Conservation (phyloP, 2,113 vertebrate genomes). For the Podarcis cretensis region DNA sequence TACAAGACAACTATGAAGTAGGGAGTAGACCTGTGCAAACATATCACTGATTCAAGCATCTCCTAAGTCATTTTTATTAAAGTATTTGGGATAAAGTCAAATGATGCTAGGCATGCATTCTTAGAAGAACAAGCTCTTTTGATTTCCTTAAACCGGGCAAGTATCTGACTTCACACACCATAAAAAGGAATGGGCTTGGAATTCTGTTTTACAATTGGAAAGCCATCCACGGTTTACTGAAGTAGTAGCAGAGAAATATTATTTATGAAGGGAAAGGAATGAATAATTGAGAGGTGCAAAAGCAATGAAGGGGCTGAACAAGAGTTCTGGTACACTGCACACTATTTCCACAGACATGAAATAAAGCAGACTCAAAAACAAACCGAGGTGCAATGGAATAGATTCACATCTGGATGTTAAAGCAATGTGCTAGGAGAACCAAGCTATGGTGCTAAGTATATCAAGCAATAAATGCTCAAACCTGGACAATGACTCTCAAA, state of each 20-base stretch:
- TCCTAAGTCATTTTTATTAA: neutral
- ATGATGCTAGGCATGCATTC: neutral
- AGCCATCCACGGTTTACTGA: constrained; percentile 12
- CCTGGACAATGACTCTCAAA: neutral
- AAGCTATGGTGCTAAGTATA: neutral
- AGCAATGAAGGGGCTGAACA: neutral
- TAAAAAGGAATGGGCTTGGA: neutral
- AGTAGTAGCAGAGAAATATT: neutral
- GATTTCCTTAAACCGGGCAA: neutral
- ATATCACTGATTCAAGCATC: neutral
- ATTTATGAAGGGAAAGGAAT: constrained; percentile 9
- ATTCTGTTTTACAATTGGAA: neutral
- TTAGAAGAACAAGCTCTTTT: neutral
- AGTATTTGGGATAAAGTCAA: neutral
- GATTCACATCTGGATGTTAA: too few relatives aligned
- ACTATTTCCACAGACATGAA: neutral
- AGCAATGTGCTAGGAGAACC: neutral
- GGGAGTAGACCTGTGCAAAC: neutral
- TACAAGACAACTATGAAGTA: neutral
- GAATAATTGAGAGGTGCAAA: constrained; percentile 2
- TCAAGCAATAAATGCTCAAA: neutral
- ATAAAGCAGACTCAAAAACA: neutral
- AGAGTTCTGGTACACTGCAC: neutral
- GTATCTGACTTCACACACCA: neutral
- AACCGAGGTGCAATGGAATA: neutral